Percentiles rank a stretch among this genome's conserved stretches.
These are phyloP conservation scores for Squalus acanthias DNA, from an alignment of 2,797 vertebrate genomes.

Conservation along the genomic window DNA sequence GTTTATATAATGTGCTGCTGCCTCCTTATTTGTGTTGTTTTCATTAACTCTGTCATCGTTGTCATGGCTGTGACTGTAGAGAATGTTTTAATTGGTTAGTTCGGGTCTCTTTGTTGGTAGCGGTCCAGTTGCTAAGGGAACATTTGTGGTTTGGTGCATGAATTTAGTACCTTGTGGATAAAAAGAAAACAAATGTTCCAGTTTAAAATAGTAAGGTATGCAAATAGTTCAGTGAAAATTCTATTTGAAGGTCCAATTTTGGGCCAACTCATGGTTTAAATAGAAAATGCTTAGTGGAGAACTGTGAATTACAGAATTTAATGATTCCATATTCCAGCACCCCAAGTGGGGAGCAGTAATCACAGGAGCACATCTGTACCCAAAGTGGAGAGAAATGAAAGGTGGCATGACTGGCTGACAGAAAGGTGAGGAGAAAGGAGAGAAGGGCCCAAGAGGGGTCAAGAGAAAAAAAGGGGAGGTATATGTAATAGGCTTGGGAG, in stretches of 20 bases:
- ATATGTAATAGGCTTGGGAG: neutral
- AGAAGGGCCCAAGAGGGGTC: neutral
- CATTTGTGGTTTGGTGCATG: neutral
- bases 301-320: neutral
- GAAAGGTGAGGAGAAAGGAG: neutral
- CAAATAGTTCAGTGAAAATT: neutral
- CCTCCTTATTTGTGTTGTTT: neutral
- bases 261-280: neutral
- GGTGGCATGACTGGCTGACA: neutral
- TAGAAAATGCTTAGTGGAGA: neutral
- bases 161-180: neutral
- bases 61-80: slow-evolving; percentile 1
- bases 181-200: neutral
- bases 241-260: neutral
- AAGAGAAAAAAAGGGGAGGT: neutral
- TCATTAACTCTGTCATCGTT: neutral
- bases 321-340: neutral
- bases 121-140: neutral
- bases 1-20: neutral
- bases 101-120: neutral
- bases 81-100: neutral
- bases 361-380: neutral
- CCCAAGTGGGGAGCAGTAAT: neutral
- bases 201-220: neutral
- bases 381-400: neutral